Percentiles rank a stretch among this genome's conserved stretches.
Evolutionary conservation across 2,113 vertebrate genomes (phyloP).

Genomic region (Eolophus roseicapilla): DNA sequence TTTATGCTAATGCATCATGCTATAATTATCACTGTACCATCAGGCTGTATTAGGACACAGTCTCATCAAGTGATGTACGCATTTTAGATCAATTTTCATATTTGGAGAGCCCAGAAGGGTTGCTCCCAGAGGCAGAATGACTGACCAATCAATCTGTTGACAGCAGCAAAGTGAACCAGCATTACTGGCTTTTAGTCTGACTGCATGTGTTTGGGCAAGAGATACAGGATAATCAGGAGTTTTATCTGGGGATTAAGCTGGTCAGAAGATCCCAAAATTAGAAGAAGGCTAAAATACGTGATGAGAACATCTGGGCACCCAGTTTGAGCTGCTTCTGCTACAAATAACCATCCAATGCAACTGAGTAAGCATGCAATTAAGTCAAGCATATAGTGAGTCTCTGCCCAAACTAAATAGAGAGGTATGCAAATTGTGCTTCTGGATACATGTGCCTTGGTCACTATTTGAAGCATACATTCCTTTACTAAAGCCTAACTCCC

Average conservation of each 20-base stretch:
- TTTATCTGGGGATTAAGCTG: conserved; percentile 22
- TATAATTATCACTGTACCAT: background rate
- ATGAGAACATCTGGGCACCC: background rate
- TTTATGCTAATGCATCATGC: background rate
- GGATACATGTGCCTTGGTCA: background rate
- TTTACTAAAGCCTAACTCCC: background rate
- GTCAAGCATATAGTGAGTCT: background rate
- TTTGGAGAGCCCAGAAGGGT: conserved; percentile 16
- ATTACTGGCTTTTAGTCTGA: conserved; percentile 14
- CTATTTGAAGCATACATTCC: background rate
- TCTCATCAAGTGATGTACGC: background rate
- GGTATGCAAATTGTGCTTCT: background rate
- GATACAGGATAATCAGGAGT: background rate
- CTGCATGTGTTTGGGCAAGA: background rate
- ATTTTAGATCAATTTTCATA: conserved; percentile 50
- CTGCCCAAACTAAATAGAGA: background rate
- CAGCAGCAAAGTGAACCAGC: background rate
- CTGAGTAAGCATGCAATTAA: background rate
- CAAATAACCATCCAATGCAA: background rate
- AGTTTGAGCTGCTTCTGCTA: background rate
- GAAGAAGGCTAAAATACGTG: background rate
- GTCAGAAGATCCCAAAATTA: conserved; percentile 7
- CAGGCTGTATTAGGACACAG: background rate
- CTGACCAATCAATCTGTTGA: conserved; percentile 16
- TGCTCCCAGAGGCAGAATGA: background rate